phyloP scores from a whole-genome alignment of 2,888 invertebrate species.

The Caenorhabditis auriculariae region DNA sequence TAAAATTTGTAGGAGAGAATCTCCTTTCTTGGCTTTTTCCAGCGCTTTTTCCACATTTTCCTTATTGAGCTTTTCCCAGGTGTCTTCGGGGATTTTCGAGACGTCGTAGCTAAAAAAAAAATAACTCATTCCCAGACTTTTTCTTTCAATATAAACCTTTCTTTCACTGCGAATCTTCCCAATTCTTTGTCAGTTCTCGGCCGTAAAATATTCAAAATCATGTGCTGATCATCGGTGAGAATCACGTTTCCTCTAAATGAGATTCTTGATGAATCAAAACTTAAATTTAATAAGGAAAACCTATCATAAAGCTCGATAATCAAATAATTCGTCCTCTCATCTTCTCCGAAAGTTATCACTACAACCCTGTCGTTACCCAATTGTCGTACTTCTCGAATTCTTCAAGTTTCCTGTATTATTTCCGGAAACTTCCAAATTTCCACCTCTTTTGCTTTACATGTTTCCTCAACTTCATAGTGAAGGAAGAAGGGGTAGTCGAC shows the following conservation, averaged over 20 bases:
- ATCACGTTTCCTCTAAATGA: constrained; percentile 78
- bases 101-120: constrained; percentile 17
- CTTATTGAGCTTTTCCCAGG: neutral
- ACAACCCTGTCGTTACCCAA: constrained; percentile 80
- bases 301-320: constrained; percentile 88
- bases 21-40: constrained; percentile 13
- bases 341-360: constrained; percentile 88
- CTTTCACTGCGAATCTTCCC: constrained; percentile 83
- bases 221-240: constrained; percentile 85
- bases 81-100: constrained; percentile 1
- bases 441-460: constrained; percentile 88
- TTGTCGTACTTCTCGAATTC: neutral
- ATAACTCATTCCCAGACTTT: constrained; percentile 54
- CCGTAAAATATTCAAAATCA: constrained; percentile 72
- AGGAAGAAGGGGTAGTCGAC: constrained; percentile 75
- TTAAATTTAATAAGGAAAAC: constrained; percentile 1
- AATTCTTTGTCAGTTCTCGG: constrained; percentile 75
- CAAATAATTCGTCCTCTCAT: constrained; percentile 90
- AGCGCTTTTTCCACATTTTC: constrained; percentile 7
- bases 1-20: constrained; percentile 17
- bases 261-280: neutral
- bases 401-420: neutral
- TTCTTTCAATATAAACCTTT: constrained; percentile 73
- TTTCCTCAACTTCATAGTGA: constrained; percentile 89
- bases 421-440: neutral